Evolutionary conservation across 2,113 vertebrate genomes (phyloP).

Genomic region (Pteronura brasiliensis): DNA sequence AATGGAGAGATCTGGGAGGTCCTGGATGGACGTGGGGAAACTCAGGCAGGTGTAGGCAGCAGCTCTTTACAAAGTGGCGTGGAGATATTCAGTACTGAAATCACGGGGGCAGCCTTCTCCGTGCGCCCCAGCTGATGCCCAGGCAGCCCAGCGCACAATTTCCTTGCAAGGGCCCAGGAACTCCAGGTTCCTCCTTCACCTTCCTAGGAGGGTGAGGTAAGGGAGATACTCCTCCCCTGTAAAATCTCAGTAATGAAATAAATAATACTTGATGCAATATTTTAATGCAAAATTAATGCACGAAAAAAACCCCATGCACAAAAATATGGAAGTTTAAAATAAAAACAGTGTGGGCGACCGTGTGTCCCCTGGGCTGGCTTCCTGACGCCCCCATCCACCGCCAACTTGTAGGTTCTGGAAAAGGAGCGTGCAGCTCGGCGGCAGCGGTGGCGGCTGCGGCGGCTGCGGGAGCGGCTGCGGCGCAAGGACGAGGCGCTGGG

Average conservation of each 20-base stretch:
- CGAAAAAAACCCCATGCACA: not conserved
- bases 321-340: not conserved
- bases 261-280: not conserved
- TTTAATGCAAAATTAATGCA: not conserved
- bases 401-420: constrained; percentile 80
- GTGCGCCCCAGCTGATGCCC: no score
- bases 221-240: not conserved
- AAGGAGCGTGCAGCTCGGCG: constrained; percentile 80
- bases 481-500: constrained; percentile 87
- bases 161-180: not conserved
- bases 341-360: rapidly evolving
- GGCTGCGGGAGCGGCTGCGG: constrained; percentile 85
- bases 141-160: no score
- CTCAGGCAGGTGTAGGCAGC: rapidly evolving
- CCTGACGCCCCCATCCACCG: constrained; percentile 30
- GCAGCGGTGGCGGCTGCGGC: constrained; percentile 81
- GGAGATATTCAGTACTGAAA: rapidly evolving
- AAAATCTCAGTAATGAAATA: not conserved
- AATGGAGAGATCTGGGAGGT: not conserved
- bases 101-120: rapidly evolving
- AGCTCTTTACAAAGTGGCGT: not conserved
- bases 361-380: not conserved
- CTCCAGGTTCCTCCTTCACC: no score
- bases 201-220: not conserved
- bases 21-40: no score